Evolutionary conservation across 2,888 invertebrate species (phyloP).

Genomic region (Ectropis crepuscularia): DNA sequence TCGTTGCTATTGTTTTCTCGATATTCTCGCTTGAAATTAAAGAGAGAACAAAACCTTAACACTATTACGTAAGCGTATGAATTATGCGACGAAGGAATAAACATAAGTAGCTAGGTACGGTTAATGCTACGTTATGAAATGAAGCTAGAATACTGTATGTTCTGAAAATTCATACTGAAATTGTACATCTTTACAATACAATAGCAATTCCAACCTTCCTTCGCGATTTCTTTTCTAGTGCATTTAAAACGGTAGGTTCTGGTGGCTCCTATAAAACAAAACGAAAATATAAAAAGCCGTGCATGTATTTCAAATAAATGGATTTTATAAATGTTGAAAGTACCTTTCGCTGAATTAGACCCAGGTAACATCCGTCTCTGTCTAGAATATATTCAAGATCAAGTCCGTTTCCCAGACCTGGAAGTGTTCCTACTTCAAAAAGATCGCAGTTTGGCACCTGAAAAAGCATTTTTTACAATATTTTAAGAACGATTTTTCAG

Average conservation of each 20-base stretch:
- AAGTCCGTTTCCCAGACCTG: constrained; percentile 77
- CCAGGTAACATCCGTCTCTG: constrained; percentile 87
- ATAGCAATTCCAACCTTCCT: constrained; percentile 15
- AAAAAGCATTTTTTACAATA: constrained; percentile 26
- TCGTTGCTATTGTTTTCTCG: too few relatives aligned
- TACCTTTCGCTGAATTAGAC: constrained; percentile 88
- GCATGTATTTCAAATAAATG: constrained; percentile 24
- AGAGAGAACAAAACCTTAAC: too few relatives aligned
- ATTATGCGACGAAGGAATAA: too few relatives aligned
- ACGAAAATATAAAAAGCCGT: constrained; percentile 9
- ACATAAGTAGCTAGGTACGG: too few relatives aligned
- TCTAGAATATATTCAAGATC: constrained; percentile 78
- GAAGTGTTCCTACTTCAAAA: constrained; percentile 87
- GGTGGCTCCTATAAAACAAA: constrained; percentile 15
- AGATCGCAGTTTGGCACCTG: constrained; percentile 89
- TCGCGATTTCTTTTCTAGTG: constrained; percentile 5
- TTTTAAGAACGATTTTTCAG: neutral
- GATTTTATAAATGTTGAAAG: neutral
- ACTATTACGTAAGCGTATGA: too few relatives aligned
- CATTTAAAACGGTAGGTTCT: neutral
- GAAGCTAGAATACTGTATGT: too few relatives aligned
- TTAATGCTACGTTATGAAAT: too few relatives aligned
- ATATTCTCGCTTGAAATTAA: too few relatives aligned
- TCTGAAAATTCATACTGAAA: too few relatives aligned
- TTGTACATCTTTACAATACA: neutral